Evolutionary conservation across 2,888 invertebrate genomes (phyloP).

Genomic region (Dusona sp.): DNA sequence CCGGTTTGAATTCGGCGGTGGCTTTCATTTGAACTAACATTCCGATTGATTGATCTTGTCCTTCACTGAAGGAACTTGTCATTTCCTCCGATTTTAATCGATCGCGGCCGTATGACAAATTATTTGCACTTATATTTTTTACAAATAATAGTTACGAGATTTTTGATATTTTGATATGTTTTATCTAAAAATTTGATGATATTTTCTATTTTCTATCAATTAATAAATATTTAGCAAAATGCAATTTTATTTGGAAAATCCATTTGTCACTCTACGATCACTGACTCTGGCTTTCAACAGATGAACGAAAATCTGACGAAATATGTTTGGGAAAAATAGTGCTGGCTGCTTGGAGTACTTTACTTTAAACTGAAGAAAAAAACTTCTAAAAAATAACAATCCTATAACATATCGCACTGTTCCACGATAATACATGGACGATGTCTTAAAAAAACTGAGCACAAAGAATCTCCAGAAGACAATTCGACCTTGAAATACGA

Average conservation of each 20-base stretch:
- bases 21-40: neutral
- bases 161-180: neutral
- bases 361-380: neutral
- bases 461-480: neutral
- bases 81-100: neutral
- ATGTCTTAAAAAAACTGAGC: neutral
- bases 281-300: too few relatives aligned
- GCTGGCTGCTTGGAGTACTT: neutral
- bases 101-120: neutral
- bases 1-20: constrained; percentile 73
- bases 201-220: neutral
- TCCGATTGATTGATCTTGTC: neutral
- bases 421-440: neutral
- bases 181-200: constrained; percentile 8
- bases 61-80: neutral
- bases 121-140: neutral
- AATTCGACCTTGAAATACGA: neutral
- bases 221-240: constrained; percentile 5
- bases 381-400: neutral
- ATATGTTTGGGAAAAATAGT: neutral
- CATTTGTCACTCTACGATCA: neutral
- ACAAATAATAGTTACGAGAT: neutral
- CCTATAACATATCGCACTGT: neutral
- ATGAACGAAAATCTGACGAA: too few relatives aligned
- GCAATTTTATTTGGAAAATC: too few relatives aligned